These are phyloP conservation scores for Samia ricini DNA, from an alignment of 1,140 invertebrate species.

Conservation along the genomic window DNA sequence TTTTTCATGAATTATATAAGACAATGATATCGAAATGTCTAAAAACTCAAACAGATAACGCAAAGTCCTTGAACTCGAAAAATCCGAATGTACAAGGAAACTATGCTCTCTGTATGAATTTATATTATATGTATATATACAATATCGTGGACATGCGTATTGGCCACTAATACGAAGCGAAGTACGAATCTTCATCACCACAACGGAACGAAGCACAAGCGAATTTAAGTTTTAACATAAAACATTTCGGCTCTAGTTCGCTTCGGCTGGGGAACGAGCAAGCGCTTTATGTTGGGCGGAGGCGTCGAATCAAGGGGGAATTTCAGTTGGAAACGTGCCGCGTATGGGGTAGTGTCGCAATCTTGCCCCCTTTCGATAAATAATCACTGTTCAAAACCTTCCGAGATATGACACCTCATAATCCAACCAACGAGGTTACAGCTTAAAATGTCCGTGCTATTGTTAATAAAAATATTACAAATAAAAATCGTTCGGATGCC, in stretches of 20 bases:
- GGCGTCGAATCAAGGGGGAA: constrained; percentile 70
- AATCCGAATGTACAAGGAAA: constrained; percentile 72
- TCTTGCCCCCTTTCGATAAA: constrained; percentile 51
- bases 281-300: constrained; percentile 74
- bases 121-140: too few relatives aligned
- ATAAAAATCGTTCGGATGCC: neutral
- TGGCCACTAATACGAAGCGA: constrained; percentile 66
- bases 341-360: constrained; percentile 56
- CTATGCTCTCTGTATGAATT: constrained; percentile 66
- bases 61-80: constrained; percentile 73
- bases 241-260: constrained; percentile 32
- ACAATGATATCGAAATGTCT: constrained; percentile 7
- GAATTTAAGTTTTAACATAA: constrained; percentile 40
- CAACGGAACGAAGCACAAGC: constrained; percentile 25
- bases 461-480: constrained; percentile 12
- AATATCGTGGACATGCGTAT: constrained; percentile 75
- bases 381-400: constrained; percentile 62
- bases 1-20: neutral
- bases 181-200: constrained; percentile 69
- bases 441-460: constrained; percentile 37
- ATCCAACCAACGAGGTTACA: constrained; percentile 44
- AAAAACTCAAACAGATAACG: constrained; percentile 60
- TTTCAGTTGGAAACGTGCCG: constrained; percentile 71
- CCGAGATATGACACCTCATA: constrained; percentile 59
- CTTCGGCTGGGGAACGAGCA: constrained; percentile 42